Percentiles rank a stretch among this genome's conserved stretches.
Conservation (phyloP, 53 echinoderm and acorn worm genomes). For the Apostichopus leukothele region DNA sequence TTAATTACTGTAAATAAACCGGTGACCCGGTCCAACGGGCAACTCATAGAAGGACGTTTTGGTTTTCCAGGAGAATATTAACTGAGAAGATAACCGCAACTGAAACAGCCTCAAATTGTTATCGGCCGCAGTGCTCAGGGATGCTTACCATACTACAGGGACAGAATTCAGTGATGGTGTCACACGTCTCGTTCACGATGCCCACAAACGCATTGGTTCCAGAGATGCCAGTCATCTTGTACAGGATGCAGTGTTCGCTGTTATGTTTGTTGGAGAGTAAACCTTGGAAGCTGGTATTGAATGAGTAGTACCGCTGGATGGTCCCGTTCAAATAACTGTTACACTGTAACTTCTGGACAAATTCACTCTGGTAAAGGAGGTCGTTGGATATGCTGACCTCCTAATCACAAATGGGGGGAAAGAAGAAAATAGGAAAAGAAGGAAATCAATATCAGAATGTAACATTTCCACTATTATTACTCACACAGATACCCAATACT, state of each 20-base stretch:
- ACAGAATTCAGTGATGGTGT: constrained; percentile 90
- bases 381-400: constrained; percentile 96
- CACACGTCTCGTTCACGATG: constrained; percentile 94
- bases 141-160: constrained; percentile 97
- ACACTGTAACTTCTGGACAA: constrained; percentile 92
- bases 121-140: constrained; percentile 66
- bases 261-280: constrained; percentile 88
- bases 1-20: too few relatives aligned
- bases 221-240: constrained; percentile 81
- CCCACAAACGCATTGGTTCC: constrained; percentile 96
- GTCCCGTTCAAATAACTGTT: constrained; percentile 92
- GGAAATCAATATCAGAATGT: background rate
- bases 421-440: background rate
- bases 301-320: constrained; percentile 91
- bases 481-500: background rate
- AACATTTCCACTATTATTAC: background rate
- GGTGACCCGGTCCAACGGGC: too few relatives aligned
- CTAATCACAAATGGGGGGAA: constrained; percentile 22
- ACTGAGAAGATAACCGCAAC: too few relatives aligned
- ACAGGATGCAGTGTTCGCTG: constrained; percentile 92
- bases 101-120: too few relatives aligned
- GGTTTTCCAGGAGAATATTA: too few relatives aligned
- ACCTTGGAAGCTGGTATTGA: constrained; percentile 93
- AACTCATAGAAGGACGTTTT: too few relatives aligned
- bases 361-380: constrained; percentile 87